These are phyloP conservation scores for Glossophaga mutica DNA, from an alignment of 2,797 vertebrate genomes.

Conservation along the genomic window DNA sequence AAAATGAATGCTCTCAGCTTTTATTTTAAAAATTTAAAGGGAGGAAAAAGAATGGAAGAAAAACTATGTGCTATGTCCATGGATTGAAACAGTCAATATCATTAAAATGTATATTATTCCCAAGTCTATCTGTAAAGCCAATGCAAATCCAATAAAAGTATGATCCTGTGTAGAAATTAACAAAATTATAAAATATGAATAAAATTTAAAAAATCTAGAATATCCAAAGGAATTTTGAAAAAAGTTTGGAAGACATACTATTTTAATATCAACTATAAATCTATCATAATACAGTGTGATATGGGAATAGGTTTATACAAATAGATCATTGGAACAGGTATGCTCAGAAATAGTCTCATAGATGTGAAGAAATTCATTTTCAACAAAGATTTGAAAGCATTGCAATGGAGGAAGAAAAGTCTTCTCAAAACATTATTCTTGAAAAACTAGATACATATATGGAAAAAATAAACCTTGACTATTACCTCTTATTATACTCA, in stretches of 20 bases:
- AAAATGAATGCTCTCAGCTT: not conserved
- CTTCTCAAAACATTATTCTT: not conserved
- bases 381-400: not conserved
- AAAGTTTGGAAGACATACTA: not conserved
- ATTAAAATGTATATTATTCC: not conserved
- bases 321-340: not conserved
- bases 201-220: not conserved
- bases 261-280: not conserved
- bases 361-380: not conserved
- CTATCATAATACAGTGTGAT: not conserved
- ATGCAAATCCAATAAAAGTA: not conserved
- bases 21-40: not conserved
- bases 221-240: not conserved
- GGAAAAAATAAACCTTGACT: not conserved
- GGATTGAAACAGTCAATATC: not conserved
- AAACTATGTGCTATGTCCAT: not conserved
- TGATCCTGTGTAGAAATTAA: not conserved
- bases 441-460: not conserved
- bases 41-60: not conserved
- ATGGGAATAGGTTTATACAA: not conserved
- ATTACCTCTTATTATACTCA: not conserved
- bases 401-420: not conserved
- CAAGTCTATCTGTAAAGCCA: not conserved
- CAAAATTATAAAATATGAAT: not conserved
- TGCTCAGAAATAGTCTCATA: not conserved